phyloP scores from a whole-genome alignment of 2,113 vertebrate genomes.

The Rhinoderma darwinii region DNA sequence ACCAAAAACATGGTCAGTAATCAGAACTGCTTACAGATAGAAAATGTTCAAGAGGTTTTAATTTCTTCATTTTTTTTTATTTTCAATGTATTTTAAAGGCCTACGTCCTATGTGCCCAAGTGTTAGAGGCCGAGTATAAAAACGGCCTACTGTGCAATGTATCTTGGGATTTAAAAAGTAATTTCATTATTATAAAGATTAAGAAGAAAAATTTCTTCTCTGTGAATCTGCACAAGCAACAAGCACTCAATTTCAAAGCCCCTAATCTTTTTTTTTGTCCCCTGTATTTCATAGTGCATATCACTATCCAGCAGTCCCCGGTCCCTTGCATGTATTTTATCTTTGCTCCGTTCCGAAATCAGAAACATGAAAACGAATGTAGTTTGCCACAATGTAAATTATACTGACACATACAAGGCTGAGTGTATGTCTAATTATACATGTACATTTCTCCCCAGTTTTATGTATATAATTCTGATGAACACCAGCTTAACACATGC shows the following conservation, averaged over 20 bases:
- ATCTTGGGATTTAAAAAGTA: slow-evolving; percentile 51
- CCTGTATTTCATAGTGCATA: slow-evolving; percentile 57
- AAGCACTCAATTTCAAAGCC: slow-evolving; percentile 57
- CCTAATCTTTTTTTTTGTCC: slow-evolving; percentile 31
- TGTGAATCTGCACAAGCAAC: slow-evolving; percentile 25
- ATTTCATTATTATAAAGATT: slow-evolving; percentile 59
- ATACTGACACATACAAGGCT: slow-evolving; percentile 62
- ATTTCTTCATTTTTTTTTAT: background rate
- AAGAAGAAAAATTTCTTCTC: slow-evolving; percentile 56
- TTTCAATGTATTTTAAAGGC: slow-evolving; percentile 26
- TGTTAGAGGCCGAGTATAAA: slow-evolving; percentile 10
- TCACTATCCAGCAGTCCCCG: background rate
- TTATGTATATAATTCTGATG: slow-evolving; percentile 38
- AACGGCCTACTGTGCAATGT: slow-evolving; percentile 36
- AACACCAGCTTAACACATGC: slow-evolving; percentile 30
- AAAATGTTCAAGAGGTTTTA: slow-evolving; percentile 45
- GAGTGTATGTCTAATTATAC: slow-evolving; percentile 63
- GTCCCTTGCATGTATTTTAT: slow-evolving; percentile 57
- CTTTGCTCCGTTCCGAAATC: slow-evolving; percentile 62
- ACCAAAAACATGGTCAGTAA: slow-evolving; percentile 69
- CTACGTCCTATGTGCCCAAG: background rate
- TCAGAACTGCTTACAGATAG: slow-evolving; percentile 65
- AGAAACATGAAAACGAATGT: slow-evolving; percentile 68
- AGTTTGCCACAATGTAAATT: slow-evolving; percentile 67
- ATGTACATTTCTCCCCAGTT: slow-evolving; percentile 60